A percentile compares a stretch with the other conserved stretches of the same genome.
phyloP scores from a whole-genome alignment of 2,888 invertebrate genomes.

The Marasmarcha lunaedactyla region DNA sequence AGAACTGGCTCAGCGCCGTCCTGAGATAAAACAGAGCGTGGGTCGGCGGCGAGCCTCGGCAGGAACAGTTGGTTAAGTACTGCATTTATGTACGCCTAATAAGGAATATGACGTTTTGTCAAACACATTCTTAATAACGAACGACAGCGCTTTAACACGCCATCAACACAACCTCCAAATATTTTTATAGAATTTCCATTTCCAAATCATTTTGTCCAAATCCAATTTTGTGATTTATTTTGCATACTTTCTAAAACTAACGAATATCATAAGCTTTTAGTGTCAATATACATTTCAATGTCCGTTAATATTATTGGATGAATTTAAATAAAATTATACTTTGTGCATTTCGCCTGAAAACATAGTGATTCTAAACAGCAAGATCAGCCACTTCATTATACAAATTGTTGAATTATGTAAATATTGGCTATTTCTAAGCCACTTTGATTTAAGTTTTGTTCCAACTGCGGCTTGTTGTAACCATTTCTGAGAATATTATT shows the following conservation, averaged over 20 bases:
- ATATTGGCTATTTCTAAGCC: slow-evolving; percentile 53
- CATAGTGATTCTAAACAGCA: slow-evolving; percentile 41
- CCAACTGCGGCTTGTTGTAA: slow-evolving; percentile 40
- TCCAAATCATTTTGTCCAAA: slow-evolving; percentile 1
- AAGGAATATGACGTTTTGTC: slow-evolving; percentile 23
- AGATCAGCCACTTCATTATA: slow-evolving; percentile 56
- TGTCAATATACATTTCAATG: slow-evolving; percentile 18
- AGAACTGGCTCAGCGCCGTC: slow-evolving; percentile 47
- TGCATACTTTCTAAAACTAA: slow-evolving; percentile 3
- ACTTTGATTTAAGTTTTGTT: slow-evolving; percentile 56
- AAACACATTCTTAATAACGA: slow-evolving; percentile 9
- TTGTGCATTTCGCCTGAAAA: slow-evolving; percentile 36
- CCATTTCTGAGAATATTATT: slow-evolving; percentile 53
- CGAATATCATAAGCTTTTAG: slow-evolving; percentile 21
- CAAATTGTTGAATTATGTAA: slow-evolving; percentile 64
- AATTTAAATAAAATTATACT: slow-evolving; percentile 31
- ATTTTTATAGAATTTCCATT: not conserved
- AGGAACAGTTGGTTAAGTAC: slow-evolving; percentile 53
- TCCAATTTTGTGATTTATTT: slow-evolving; percentile 9
- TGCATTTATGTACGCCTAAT: slow-evolving; percentile 48
- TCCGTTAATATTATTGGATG: slow-evolving; percentile 26
- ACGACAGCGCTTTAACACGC: slow-evolving; percentile 2
- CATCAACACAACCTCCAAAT: not conserved
- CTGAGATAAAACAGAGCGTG: slow-evolving; percentile 61
- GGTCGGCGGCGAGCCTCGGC: slow-evolving; percentile 30